phyloP scores from a whole-genome alignment of 2,888 invertebrate species.

The Julus scandinavius region DNA sequence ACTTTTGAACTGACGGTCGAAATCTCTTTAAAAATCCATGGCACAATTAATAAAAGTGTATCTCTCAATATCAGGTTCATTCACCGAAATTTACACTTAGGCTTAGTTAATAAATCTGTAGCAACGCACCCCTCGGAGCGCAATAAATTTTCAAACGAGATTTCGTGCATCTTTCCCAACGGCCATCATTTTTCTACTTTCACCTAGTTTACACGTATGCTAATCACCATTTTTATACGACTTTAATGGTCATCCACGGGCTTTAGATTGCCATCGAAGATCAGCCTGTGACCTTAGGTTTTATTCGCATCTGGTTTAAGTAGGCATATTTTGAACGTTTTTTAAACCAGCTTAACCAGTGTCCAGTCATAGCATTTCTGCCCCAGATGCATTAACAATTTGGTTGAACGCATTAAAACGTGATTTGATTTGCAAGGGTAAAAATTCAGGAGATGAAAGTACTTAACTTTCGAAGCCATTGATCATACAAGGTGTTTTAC shows the following conservation, averaged over 20 bases:
- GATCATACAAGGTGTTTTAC: background rate
- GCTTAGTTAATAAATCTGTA: conserved; percentile 20
- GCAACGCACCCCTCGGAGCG: conserved; percentile 7
- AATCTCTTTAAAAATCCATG: background rate
- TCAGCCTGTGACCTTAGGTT: conserved; percentile 5
- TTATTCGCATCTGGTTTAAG: background rate
- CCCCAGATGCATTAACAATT: conserved; percentile 10
- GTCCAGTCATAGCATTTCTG: background rate
- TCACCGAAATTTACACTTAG: conserved; percentile 27
- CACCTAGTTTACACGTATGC: conserved; percentile 27
- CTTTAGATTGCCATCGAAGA: conserved; percentile 16
- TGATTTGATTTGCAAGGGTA: background rate
- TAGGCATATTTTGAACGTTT: background rate
- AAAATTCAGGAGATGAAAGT: background rate
- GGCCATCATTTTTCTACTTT: background rate
- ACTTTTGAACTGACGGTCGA: background rate
- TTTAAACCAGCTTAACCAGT: conserved; percentile 26
- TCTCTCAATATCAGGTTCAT: conserved; percentile 21
- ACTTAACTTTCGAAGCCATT: background rate
- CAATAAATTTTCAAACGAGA: background rate
- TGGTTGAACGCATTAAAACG: background rate
- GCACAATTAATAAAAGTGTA: background rate
- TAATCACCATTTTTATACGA: conserved; percentile 21
- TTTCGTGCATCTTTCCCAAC: background rate
- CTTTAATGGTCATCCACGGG: conserved; percentile 20